Conservation (phyloP, 2,888 invertebrate genomes). For the Sinhomidia bicolor region DNA sequence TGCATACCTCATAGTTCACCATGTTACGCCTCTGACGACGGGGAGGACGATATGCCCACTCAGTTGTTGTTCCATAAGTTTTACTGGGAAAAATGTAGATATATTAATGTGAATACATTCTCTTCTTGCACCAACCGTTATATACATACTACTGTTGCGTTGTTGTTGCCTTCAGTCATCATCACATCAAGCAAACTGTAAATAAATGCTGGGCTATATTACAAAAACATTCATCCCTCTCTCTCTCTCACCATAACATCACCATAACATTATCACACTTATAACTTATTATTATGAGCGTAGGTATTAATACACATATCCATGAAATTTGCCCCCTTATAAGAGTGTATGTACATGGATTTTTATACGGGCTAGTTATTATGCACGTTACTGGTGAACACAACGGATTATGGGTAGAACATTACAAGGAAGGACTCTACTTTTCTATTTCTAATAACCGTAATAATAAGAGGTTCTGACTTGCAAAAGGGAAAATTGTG, state of each 20-base stretch:
- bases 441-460: background rate
- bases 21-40: background rate
- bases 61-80: background rate
- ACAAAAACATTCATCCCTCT: too few species aligned
- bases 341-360: background rate
- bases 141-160: background rate
- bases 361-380: background rate
- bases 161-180: background rate
- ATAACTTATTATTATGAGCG: background rate
- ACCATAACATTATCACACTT: background rate
- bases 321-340: background rate
- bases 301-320: background rate
- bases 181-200: too few species aligned
- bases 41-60: background rate
- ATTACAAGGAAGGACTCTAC: too few species aligned
- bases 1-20: background rate
- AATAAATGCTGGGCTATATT: too few species aligned
- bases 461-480: constrained; percentile 31
- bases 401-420: background rate
- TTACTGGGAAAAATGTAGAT: background rate
- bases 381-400: background rate
- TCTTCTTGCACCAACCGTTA: too few species aligned
- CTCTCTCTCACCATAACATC: too few species aligned
- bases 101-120: background rate
- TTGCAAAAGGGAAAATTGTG: constrained; percentile 30